Conservation (phyloP, 2,888 invertebrate species). For the Dicycla oo region DNA sequence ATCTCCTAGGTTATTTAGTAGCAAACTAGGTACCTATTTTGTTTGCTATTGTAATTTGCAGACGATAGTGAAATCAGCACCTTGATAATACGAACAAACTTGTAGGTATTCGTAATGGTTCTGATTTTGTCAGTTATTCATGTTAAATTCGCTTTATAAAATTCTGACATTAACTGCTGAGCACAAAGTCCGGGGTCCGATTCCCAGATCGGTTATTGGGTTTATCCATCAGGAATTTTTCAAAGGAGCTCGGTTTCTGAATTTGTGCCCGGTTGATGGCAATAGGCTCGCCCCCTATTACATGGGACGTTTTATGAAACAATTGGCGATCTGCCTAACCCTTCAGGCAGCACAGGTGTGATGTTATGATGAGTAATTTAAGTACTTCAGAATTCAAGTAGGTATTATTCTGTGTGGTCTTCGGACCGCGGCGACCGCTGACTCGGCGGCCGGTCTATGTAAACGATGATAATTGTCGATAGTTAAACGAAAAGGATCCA, state of each 20-base stretch:
- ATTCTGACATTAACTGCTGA: not conserved
- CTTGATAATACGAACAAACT: not conserved
- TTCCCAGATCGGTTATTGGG: too few species aligned
- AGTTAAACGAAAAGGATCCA: too few species aligned
- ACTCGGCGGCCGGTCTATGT: not conserved
- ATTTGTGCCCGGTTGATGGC: too few species aligned
- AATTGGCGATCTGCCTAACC: too few species aligned
- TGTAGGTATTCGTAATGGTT: not conserved
- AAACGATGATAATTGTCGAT: not conserved
- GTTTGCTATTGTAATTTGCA: not conserved
- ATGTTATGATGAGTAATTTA: too few species aligned
- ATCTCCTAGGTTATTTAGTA: not conserved
- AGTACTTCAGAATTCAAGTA: too few species aligned
- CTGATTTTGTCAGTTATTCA: not conserved
- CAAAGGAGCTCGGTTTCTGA: too few species aligned
- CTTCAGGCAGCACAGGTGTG: too few species aligned
- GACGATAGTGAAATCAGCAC: not conserved
- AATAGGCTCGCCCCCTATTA: too few species aligned
- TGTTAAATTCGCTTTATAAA: not conserved
- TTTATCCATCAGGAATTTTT: too few species aligned
- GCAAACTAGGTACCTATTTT: slow-evolving; percentile 15
- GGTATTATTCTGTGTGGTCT: slow-evolving; percentile 13
- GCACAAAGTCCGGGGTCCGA: too few species aligned
- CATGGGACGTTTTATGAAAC: too few species aligned
- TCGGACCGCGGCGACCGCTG: not conserved